These are phyloP conservation scores for Tenthredo notha DNA, from an alignment of 2,888 invertebrate species.

Conservation along the genomic window DNA sequence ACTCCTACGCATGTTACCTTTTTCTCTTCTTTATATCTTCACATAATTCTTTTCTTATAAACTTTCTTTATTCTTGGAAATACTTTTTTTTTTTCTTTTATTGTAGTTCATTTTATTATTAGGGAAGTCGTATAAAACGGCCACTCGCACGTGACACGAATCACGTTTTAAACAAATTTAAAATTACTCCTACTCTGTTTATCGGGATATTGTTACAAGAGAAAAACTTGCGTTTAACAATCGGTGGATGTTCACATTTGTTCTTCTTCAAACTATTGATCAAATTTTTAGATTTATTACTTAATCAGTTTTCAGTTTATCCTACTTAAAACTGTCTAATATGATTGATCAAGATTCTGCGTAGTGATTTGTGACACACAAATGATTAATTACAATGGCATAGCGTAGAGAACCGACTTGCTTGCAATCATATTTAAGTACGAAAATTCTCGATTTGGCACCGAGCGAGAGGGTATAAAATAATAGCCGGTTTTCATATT, in stretches of 20 bases:
- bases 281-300: neutral
- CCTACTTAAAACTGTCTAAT: neutral
- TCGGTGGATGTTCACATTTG: neutral
- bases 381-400: neutral
- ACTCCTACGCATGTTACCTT: neutral
- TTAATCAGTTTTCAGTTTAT: neutral
- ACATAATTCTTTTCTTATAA: neutral
- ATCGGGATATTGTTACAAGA: neutral
- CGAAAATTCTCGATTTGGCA: neutral
- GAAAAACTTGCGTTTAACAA: neutral
- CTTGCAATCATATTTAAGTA: neutral
- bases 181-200: neutral
- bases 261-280: neutral
- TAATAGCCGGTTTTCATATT: neutral
- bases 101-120: neutral
- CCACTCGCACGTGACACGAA: neutral
- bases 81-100: neutral
- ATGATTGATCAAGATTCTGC: neutral
- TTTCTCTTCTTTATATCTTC: too few relatives aligned
- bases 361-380: neutral
- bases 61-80: conserved; percentile 3
- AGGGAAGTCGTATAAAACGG: neutral
- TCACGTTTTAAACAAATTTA: neutral
- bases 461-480: neutral
- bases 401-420: neutral